Percentiles rank a stretch among this genome's conserved stretches.
Conservation (phyloP, 2,797 vertebrate genomes). For the Oreochromis grahami region DNA sequence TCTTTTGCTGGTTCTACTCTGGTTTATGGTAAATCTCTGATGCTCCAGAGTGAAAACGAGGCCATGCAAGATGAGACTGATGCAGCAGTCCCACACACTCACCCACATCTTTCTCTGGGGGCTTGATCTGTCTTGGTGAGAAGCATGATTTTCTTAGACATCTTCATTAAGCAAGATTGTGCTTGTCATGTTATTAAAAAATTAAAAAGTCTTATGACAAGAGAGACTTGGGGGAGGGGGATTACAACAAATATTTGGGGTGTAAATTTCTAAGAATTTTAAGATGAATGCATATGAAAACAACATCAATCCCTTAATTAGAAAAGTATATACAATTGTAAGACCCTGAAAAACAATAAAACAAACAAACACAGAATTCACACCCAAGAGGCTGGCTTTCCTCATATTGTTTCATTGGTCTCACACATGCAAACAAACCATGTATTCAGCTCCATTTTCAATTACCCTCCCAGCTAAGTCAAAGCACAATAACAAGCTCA, state of each 20-base stretch:
- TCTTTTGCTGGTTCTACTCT: constrained; percentile 32
- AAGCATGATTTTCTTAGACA: constrained; percentile 41
- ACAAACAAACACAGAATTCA: not conserved
- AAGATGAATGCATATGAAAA: not conserved
- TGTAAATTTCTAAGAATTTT: not conserved
- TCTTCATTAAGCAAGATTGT: constrained; percentile 43
- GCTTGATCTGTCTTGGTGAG: constrained; percentile 48
- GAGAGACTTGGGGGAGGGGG: not conserved
- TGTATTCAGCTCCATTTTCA: constrained; percentile 45
- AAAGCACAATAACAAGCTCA: constrained; percentile 59
- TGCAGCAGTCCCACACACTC: constrained; percentile 45
- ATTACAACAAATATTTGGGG: not conserved
- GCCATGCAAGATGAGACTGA: constrained; percentile 38
- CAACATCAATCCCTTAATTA: not conserved
- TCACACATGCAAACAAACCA: constrained; percentile 19
- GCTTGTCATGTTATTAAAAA: constrained; percentile 8
- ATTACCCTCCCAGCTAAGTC: constrained; percentile 60
- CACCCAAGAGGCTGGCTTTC: not conserved
- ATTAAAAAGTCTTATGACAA: not conserved
- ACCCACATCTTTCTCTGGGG: constrained; percentile 48
- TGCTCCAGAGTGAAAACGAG: constrained; percentile 33
- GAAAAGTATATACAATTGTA: not conserved
- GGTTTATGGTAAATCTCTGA: constrained; percentile 54
- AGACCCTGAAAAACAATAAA: not conserved
- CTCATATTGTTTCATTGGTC: not conserved